A percentile compares a stretch with the other conserved stretches of the same genome.
Conservation (phyloP, 2,113 vertebrate genomes). For the Empidonax traillii region DNA sequence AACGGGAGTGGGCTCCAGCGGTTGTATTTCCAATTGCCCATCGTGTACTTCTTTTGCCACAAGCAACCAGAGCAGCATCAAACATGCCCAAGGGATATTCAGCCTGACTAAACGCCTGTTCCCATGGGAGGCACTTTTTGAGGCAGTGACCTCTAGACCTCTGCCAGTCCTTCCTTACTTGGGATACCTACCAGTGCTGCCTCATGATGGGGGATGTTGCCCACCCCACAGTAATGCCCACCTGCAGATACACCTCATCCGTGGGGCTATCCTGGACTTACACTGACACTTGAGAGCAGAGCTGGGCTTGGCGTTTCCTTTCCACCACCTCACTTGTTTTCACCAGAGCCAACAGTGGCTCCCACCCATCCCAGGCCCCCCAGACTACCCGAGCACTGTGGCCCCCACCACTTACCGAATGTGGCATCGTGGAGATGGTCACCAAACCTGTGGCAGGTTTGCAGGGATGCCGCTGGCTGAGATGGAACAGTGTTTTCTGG, state of each 20-base stretch:
- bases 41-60: background rate
- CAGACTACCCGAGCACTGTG: fast-evolving
- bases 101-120: background rate
- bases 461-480: background rate
- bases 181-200: background rate
- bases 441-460: fast-evolving
- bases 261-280: background rate
- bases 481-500: background rate
- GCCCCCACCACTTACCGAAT: background rate
- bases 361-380: background rate
- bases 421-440: background rate
- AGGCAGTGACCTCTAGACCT: background rate
- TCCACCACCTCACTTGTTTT: background rate
- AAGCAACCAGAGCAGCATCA: background rate
- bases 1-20: background rate
- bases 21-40: background rate
- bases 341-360: background rate
- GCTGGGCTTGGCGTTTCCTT: background rate
- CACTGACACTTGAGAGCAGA: fast-evolving
- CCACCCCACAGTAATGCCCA: background rate
- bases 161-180: background rate
- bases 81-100: background rate
- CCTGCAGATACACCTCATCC: background rate
- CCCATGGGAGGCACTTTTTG: background rate
- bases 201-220: fast-evolving